Percentiles rank a stretch among this genome's conserved stretches.
Conservation (phyloP, 2,888 invertebrate species). For the Oligia fasciuncula region DNA sequence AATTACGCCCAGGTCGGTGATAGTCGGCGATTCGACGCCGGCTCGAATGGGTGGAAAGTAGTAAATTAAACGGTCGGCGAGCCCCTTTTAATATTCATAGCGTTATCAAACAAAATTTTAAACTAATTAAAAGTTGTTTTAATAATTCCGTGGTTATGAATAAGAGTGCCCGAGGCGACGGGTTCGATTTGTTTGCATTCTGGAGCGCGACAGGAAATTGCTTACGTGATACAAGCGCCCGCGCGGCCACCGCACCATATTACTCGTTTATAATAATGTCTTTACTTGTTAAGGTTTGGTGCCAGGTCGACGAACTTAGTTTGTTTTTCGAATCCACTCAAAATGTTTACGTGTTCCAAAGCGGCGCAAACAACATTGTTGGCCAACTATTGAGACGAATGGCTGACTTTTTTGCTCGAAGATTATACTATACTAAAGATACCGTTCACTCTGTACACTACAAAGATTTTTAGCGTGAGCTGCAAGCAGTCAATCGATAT, state of each 20-base stretch:
- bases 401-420: conserved; percentile 27
- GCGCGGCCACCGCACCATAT: conserved; percentile 34
- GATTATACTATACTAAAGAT: conserved; percentile 36
- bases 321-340: conserved; percentile 41
- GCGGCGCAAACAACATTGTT: conserved; percentile 22
- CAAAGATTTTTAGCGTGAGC: conserved; percentile 10
- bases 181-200: conserved; percentile 77
- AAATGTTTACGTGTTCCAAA: conserved; percentile 36
- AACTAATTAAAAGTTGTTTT: conserved; percentile 88
- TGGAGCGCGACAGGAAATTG: conserved; percentile 70
- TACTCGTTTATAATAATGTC: conserved; percentile 31
- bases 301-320: conserved; percentile 48
- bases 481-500: conserved; percentile 12
- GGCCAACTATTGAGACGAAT: conserved; percentile 16
- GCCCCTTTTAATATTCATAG: conserved; percentile 88
- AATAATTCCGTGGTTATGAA: conserved; percentile 78
- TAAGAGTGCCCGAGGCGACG: conserved; percentile 68
- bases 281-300: conserved; percentile 41
- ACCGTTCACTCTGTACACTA: conserved; percentile 29
- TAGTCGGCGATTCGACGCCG: conserved; percentile 71
- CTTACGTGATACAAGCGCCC: conserved; percentile 50
- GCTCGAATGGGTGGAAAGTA: conserved; percentile 77
- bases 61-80: conserved; percentile 87
- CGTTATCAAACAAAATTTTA: conserved; percentile 87
- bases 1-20: conserved; percentile 81